phyloP scores from a whole-genome alignment of 2,113 vertebrate genomes.

The Aphyosemion australe region DNA sequence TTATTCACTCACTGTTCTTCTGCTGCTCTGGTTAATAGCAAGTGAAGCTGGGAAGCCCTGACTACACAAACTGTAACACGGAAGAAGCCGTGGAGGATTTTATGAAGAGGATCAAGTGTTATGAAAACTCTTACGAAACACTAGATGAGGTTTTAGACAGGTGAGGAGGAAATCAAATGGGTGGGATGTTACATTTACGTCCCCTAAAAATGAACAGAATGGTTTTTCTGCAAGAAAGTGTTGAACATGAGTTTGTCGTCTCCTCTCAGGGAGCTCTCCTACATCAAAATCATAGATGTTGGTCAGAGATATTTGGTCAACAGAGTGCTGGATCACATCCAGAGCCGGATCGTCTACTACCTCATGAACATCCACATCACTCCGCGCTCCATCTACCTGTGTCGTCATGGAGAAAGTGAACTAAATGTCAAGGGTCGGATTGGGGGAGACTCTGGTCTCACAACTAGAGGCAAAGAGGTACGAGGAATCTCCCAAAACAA shows the following conservation, averaged over 20 bases:
- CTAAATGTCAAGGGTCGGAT: slow-evolving; percentile 94
- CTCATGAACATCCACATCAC: slow-evolving; percentile 99
- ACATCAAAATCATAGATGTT: slow-evolving; percentile 98
- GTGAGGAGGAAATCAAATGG: slow-evolving; percentile 70
- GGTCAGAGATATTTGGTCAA: slow-evolving; percentile 95
- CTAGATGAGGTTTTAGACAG: slow-evolving; percentile 92
- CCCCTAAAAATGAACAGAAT: too few relatives aligned
- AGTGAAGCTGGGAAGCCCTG: slow-evolving; percentile 96
- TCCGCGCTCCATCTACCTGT: slow-evolving; percentile 97
- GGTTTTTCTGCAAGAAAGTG: too few relatives aligned
- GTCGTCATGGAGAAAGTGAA: slow-evolving; percentile 97
- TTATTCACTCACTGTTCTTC: neutral
- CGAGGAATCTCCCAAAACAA: neutral
- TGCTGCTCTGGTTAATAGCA: slow-evolving; percentile 77
- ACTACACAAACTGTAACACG: slow-evolving; percentile 92
- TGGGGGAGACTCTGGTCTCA: slow-evolving; percentile 93
- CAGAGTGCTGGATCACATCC: slow-evolving; percentile 94
- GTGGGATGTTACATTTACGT: neutral
- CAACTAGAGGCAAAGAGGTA: slow-evolving; percentile 86
- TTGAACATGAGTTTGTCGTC: neutral
- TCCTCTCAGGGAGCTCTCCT: slow-evolving; percentile 89
- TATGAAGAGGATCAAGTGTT: slow-evolving; percentile 97
- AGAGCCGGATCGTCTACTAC: slow-evolving; percentile 98
- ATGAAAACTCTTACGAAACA: slow-evolving; percentile 92
- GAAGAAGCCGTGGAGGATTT: slow-evolving; percentile 96